Evolutionary conservation across 92 coral and sea anemone species (phyloP).

Genomic region (Epizoanthus rinbou): DNA sequence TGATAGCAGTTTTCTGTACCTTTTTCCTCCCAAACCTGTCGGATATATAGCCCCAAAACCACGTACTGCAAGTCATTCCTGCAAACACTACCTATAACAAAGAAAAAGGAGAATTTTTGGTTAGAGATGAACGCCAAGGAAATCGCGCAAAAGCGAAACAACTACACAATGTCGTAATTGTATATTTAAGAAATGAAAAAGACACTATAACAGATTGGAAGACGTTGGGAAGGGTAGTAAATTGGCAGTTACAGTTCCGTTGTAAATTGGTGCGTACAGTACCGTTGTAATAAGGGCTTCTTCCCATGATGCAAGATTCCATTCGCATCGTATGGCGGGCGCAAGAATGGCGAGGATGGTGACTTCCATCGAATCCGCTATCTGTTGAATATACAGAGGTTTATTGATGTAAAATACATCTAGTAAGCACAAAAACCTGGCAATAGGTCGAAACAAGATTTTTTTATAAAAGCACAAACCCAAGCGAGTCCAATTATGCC

Average conservation of each 20-base stretch:
- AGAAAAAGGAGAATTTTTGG: neutral
- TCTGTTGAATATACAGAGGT: conserved; percentile 48
- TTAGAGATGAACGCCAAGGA: no score
- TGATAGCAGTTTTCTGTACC: conserved; percentile 49
- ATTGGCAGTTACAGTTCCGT: neutral
- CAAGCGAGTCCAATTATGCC: conserved; percentile 91
- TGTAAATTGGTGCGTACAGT: neutral
- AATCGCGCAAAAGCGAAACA: neutral
- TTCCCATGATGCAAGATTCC: conserved; percentile 88
- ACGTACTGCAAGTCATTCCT: conserved; percentile 90
- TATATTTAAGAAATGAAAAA: no score
- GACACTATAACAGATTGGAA: neutral
- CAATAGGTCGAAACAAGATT: neutral
- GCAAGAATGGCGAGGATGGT: conserved; percentile 88
- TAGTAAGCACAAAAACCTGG: neutral
- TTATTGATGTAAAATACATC: neutral
- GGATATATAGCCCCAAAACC: conserved; percentile 91
- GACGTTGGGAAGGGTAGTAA: neutral
- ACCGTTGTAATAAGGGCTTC: conserved; percentile 95
- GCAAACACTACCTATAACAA: conserved; percentile 80
- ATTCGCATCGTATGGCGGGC: conserved; percentile 93
- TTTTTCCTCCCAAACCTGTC: conserved; percentile 89
- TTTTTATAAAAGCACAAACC: conserved; percentile 52
- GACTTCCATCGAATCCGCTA: conserved; percentile 98
- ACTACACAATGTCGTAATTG: neutral